phyloP scores from a whole-genome alignment of 2,888 invertebrate species.

The Pheosia gnoma region DNA sequence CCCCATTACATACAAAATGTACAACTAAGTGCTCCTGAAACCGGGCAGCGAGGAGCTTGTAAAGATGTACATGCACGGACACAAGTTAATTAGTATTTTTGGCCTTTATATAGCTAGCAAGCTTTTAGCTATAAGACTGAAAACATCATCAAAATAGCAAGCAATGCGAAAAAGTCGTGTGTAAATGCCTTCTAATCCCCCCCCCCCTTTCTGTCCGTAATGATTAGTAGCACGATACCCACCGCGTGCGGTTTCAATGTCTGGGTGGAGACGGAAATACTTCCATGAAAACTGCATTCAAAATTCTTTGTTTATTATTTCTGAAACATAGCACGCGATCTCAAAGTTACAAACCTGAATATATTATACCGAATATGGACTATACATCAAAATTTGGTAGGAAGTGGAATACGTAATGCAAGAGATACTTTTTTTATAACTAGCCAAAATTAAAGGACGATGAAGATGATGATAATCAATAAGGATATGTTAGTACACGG shows the following conservation, averaged over 20 bases:
- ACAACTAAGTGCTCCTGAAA: background rate
- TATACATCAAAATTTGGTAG: no score
- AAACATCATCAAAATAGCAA: no score
- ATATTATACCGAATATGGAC: no score
- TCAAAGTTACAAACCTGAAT: slow-evolving; percentile 14
- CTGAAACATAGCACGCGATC: slow-evolving; percentile 33
- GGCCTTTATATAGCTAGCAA: background rate
- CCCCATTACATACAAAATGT: slow-evolving; percentile 1
- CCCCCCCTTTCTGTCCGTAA: slow-evolving; percentile 21
- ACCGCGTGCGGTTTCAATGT: slow-evolving; percentile 33
- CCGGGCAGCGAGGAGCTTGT: background rate
- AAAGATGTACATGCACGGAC: background rate
- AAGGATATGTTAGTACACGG: no score
- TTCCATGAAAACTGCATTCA: slow-evolving; percentile 37
- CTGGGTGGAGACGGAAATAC: slow-evolving; percentile 26
- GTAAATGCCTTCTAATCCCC: background rate
- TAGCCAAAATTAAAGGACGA: no score
- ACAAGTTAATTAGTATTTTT: background rate
- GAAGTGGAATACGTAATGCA: no score
- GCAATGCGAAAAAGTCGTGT: no score
- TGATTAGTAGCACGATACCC: slow-evolving; percentile 37
- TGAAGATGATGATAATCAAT: no score
- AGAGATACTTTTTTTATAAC: no score
- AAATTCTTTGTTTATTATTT: slow-evolving; percentile 15
- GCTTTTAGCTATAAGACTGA: background rate